A percentile compares a stretch with the other conserved stretches of the same genome.
Conservation (phyloP, 2,113 vertebrate species). For the Oophaga pumilio region DNA sequence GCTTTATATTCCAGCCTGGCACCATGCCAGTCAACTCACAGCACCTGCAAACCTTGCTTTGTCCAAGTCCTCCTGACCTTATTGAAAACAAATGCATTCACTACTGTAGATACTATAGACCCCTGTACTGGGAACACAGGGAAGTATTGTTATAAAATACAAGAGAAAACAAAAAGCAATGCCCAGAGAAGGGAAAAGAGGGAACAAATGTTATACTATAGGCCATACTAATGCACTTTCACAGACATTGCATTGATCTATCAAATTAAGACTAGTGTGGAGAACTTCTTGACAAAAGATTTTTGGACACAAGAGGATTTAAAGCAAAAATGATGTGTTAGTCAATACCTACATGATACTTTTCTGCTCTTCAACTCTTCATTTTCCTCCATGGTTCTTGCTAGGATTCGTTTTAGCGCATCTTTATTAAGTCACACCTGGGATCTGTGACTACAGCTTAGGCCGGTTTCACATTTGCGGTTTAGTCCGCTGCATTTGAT, state of each 20-base stretch:
- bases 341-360: too few species aligned
- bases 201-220: background rate
- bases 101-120: slow-evolving; percentile 21
- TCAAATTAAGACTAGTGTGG: too few species aligned
- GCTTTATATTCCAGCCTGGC: slow-evolving; percentile 24
- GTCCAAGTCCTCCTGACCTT: slow-evolving; percentile 20
- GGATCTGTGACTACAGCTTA: too few species aligned
- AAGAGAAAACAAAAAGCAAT: background rate
- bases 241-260: background rate
- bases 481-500: too few species aligned
- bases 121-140: slow-evolving; percentile 30
- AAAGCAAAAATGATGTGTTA: too few species aligned
- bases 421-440: too few species aligned
- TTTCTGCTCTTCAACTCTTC: too few species aligned
- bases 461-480: too few species aligned
- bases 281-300: background rate
- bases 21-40: background rate
- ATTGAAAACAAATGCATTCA: slow-evolving; percentile 43
- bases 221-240: background rate
- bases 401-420: too few species aligned
- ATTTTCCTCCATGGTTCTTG: too few species aligned
- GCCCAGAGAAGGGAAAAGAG: background rate
- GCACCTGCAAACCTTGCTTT: slow-evolving; percentile 43
- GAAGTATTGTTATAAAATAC: slow-evolving; percentile 1
- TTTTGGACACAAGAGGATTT: background rate